phyloP scores from a whole-genome alignment of 53 echinoderm and acorn worm genomes.

The Zoroaster sp. region DNA sequence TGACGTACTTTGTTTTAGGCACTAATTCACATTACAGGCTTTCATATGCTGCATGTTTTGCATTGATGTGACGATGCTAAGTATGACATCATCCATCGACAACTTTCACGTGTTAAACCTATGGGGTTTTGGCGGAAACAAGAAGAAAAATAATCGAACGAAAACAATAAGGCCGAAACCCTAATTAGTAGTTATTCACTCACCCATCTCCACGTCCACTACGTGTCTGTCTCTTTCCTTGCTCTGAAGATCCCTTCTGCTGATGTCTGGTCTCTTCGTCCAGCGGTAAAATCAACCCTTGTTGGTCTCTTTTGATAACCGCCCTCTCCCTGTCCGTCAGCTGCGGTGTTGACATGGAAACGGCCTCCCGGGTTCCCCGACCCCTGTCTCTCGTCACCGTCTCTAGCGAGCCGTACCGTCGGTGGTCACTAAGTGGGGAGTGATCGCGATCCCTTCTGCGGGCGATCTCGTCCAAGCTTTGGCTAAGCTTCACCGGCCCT shows the following conservation, averaged over 20 bases:
- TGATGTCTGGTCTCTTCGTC: slow-evolving; percentile 66
- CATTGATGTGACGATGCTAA: no score
- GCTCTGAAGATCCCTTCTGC: slow-evolving; percentile 1
- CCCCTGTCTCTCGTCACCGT: slow-evolving; percentile 43
- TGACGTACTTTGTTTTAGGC: no score
- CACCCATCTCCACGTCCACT: slow-evolving; percentile 10
- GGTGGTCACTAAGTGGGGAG: slow-evolving; percentile 44
- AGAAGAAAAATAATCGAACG: no score
- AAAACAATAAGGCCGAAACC: not conserved
- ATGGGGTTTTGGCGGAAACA: no score
- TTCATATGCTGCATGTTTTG: no score
- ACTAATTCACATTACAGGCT: no score
- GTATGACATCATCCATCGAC: no score
- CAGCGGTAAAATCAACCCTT: slow-evolving; percentile 84
- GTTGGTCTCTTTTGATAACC: slow-evolving; percentile 67
- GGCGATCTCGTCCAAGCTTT: slow-evolving; percentile 61
- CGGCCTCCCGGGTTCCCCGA: slow-evolving; percentile 23
- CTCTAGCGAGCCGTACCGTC: slow-evolving; percentile 56
- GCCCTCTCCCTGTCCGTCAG: slow-evolving; percentile 72
- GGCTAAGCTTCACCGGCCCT: slow-evolving; percentile 58
- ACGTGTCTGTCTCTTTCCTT: slow-evolving; percentile 2
- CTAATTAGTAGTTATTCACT: not conserved
- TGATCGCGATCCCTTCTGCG: slow-evolving; percentile 25
- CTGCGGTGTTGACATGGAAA: slow-evolving; percentile 67
- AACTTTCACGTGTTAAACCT: no score